phyloP scores from a whole-genome alignment of 2,113 vertebrate genomes.

The Xerus inauris region DNA sequence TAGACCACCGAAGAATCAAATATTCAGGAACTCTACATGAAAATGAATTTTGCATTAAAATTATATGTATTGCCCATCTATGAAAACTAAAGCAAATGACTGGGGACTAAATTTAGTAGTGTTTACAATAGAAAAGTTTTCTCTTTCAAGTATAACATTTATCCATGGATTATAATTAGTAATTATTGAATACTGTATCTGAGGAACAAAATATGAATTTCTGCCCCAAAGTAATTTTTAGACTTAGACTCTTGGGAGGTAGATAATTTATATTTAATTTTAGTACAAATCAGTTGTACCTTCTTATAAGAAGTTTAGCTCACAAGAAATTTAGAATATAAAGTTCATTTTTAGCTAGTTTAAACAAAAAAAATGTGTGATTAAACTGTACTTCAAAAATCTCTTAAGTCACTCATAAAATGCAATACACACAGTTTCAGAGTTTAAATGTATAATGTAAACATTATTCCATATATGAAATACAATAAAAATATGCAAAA shows the following conservation, averaged over 20 bases:
- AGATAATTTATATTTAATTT: not conserved
- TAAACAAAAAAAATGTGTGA: not conserved
- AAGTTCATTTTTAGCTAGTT: not conserved
- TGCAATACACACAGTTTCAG: not conserved
- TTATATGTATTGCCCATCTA: not conserved
- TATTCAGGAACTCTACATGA: not conserved
- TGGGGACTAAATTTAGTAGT: not conserved
- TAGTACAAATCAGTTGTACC: not conserved
- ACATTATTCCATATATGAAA: not conserved
- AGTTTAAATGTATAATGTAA: not conserved
- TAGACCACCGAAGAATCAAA: not conserved
- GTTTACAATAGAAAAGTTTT: not conserved
- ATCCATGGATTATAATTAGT: not conserved
- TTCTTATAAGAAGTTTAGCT: not conserved
- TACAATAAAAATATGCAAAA: slow-evolving; percentile 14
- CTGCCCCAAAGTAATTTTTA: not conserved
- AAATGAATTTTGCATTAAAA: not conserved
- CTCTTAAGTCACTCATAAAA: not conserved
- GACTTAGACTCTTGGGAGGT: not conserved
- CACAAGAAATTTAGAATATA: not conserved
- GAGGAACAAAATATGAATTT: not conserved
- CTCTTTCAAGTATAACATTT: not conserved
- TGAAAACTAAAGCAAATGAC: not conserved
- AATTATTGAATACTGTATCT: not conserved
- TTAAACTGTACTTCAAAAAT: not conserved